phyloP scores from a whole-genome alignment of 1,140 invertebrate genomes.

The Drosophila arizonae region DNA sequence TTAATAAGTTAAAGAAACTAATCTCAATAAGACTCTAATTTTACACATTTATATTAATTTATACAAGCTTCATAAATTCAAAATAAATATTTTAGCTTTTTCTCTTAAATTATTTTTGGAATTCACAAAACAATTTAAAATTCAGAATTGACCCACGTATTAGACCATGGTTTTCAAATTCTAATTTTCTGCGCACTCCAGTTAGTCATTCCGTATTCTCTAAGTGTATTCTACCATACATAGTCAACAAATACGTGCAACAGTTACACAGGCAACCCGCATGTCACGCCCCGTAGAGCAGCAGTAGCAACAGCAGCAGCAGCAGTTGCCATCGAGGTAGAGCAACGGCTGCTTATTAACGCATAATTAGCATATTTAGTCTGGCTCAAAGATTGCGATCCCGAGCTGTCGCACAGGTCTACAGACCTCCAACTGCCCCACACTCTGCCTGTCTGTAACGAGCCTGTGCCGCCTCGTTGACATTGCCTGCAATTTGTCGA shows the following conservation, averaged over 20 bases:
- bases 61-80: no score
- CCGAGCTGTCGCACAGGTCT: constrained; percentile 27
- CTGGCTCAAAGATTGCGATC: constrained; percentile 57
- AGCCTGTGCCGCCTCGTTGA: constrained; percentile 41
- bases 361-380: constrained; percentile 81
- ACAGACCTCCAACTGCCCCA: background rate
- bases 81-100: no score
- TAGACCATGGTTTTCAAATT: no score
- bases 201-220: background rate
- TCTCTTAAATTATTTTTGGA: no score
- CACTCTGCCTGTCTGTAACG: background rate
- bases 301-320: constrained; percentile 7
- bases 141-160: no score
- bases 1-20: no score
- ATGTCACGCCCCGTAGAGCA: constrained; percentile 41
- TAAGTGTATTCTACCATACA: constrained; percentile 1
- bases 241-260: constrained; percentile 19
- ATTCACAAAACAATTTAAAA: no score
- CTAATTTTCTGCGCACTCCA: no score
- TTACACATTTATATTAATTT: no score
- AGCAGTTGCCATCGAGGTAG: background rate
- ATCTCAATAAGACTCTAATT: no score
- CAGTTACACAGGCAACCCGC: constrained; percentile 33
- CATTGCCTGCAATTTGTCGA: constrained; percentile 52
- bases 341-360: constrained; percentile 70